A percentile compares a stretch with the other conserved stretches of the same genome.
phyloP scores from a whole-genome alignment of 2,797 vertebrate species.

The Macroramphosus scolopax region DNA sequence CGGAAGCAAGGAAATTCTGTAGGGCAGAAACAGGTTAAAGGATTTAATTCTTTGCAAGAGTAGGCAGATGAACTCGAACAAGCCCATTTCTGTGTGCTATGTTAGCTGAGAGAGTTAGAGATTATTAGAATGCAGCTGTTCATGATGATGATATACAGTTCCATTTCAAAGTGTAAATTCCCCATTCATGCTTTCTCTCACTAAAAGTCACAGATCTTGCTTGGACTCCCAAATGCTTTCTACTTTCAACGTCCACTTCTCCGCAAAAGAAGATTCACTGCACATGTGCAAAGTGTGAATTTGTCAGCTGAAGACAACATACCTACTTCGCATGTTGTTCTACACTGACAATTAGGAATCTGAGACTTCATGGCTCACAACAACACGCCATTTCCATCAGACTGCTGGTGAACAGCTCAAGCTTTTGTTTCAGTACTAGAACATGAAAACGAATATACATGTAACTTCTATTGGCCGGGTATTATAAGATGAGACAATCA shows the following conservation, averaged over 20 bases:
- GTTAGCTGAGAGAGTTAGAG: constrained; percentile 68
- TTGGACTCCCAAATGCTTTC: constrained; percentile 1
- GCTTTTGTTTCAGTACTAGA: constrained; percentile 12
- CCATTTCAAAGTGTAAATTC: constrained; percentile 34
- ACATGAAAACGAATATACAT: constrained; percentile 13
- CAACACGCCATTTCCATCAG: constrained; percentile 30
- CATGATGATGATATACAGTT: constrained; percentile 33
- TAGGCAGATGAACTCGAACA: constrained; percentile 33
- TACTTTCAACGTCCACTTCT: constrained; percentile 2
- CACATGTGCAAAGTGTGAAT: not conserved
- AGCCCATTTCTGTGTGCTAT: constrained; percentile 55
- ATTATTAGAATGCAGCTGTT: constrained; percentile 45
- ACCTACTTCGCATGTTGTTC: not conserved
- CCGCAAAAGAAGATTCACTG: constrained; percentile 15
- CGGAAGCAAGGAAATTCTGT: constrained; percentile 17
- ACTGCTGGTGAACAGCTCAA: too few species aligned
- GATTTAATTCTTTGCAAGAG: constrained; percentile 35
- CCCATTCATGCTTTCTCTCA: constrained; percentile 32
- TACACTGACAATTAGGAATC: too few species aligned
- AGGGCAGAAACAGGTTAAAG: constrained; percentile 6
- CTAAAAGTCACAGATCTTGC: constrained; percentile 37
- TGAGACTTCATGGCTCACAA: too few species aligned
- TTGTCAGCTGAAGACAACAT: too few species aligned
- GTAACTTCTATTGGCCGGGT: constrained; percentile 3
- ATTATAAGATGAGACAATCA: constrained; percentile 12